These are phyloP conservation scores for Ferdinandea cuprea DNA, from an alignment of 2,888 invertebrate genomes.

Conservation along the genomic window DNA sequence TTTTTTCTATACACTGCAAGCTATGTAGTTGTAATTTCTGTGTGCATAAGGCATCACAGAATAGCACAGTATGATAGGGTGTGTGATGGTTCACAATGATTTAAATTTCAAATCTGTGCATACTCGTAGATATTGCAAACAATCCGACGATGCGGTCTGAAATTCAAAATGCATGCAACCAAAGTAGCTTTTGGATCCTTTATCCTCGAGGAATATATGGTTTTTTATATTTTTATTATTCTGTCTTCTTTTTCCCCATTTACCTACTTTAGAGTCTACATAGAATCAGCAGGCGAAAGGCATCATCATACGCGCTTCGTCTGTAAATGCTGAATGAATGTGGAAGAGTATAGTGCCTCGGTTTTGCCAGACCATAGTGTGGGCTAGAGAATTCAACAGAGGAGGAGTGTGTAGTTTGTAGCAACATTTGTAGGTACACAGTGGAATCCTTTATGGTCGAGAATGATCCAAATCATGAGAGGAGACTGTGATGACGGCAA, in stretches of 20 bases:
- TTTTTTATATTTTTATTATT: constrained; percentile 9
- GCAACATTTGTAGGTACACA: constrained; percentile 13
- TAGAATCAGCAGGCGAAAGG: constrained; percentile 41
- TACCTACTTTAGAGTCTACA: constrained; percentile 25
- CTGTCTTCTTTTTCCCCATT: neutral
- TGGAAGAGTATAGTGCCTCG: constrained; percentile 3
- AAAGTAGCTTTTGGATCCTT: constrained; percentile 38
- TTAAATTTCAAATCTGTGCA: constrained; percentile 71
- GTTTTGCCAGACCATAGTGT: neutral
- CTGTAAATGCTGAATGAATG: constrained; percentile 52
- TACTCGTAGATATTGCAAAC: constrained; percentile 61
- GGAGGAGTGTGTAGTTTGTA: constrained; percentile 16
- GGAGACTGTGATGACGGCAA: constrained; percentile 68
- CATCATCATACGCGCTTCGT: constrained; percentile 51
- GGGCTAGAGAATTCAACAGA: constrained; percentile 4
- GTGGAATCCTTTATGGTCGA: constrained; percentile 59
- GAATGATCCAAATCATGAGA: constrained; percentile 59
- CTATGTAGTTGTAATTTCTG: neutral
- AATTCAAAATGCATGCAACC: constrained; percentile 53
- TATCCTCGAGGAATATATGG: constrained; percentile 10
- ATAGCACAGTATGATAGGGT: constrained; percentile 31
- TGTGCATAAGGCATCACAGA: constrained; percentile 35
- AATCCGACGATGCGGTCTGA: constrained; percentile 64
- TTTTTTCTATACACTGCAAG: constrained; percentile 32
- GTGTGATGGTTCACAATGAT: constrained; percentile 62